phyloP scores from a whole-genome alignment of 1,140 invertebrate species.

The Chrysopa pallens region DNA sequence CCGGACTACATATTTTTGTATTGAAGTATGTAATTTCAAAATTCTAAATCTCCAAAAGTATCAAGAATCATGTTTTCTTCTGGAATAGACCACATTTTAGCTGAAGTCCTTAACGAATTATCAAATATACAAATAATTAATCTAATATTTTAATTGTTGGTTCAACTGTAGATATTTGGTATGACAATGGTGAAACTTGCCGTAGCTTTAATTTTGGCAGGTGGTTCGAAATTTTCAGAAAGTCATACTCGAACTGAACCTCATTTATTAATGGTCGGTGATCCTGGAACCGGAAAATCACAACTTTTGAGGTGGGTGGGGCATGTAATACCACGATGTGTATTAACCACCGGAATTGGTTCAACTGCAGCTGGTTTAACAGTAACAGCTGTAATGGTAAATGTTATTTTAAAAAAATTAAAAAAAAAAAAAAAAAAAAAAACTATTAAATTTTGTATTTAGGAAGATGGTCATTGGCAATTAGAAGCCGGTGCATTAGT shows the following conservation, averaged over 20 bases:
- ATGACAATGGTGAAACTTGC: slow-evolving; percentile 76
- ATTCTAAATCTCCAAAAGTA: too few species aligned
- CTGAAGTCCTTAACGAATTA: too few species aligned
- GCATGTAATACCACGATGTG: slow-evolving; percentile 54
- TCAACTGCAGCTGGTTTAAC: slow-evolving; percentile 79
- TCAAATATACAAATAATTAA: too few species aligned
- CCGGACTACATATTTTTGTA: too few species aligned
- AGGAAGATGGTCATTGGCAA: slow-evolving; percentile 72
- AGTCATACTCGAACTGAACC: slow-evolving; percentile 21
- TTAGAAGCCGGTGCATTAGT: slow-evolving; percentile 75
- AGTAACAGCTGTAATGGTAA: slow-evolving; percentile 63
- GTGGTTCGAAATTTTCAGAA: slow-evolving; percentile 33
- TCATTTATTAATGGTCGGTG: slow-evolving; percentile 75
- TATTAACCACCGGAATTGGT: slow-evolving; percentile 72
- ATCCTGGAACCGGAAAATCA: slow-evolving; percentile 83
- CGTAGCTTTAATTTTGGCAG: slow-evolving; percentile 49
- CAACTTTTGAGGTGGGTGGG: slow-evolving; percentile 65
- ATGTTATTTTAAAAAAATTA: background rate
- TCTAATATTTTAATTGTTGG: too few species aligned
- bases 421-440: background rate
- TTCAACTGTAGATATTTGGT: slow-evolving; percentile 76
- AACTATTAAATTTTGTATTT: slow-evolving; percentile 3
- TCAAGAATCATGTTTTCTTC: too few species aligned
- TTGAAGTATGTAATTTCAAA: too few species aligned
- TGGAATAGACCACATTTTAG: too few species aligned